These are phyloP conservation scores for Aradophagus sp. DNA, from an alignment of 1,140 invertebrate genomes.

Conservation along the genomic window DNA sequence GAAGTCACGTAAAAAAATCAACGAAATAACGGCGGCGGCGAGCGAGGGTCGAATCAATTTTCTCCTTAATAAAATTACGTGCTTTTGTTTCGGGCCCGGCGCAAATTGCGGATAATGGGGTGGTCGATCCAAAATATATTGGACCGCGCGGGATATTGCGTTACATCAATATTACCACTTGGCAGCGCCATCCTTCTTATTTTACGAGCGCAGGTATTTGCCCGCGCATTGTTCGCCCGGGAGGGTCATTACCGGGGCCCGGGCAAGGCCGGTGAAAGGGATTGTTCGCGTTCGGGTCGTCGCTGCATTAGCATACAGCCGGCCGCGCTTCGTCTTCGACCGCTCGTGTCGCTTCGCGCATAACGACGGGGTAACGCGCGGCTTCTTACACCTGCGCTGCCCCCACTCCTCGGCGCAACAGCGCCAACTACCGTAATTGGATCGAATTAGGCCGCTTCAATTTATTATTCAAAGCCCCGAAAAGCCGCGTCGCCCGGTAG, in stretches of 20 bases:
- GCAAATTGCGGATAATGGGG: slow-evolving; percentile 38
- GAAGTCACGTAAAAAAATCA: too few relatives aligned
- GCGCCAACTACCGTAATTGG: slow-evolving; percentile 52
- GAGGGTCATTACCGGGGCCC: slow-evolving; percentile 66
- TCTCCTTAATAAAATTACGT: slow-evolving; percentile 29
- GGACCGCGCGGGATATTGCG: slow-evolving; percentile 31
- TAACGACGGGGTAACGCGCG: slow-evolving; percentile 56
- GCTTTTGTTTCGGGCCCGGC: slow-evolving; percentile 1
- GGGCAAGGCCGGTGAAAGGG: slow-evolving; percentile 72
- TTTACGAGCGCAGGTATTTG: slow-evolving; percentile 26
- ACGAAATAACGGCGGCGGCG: slow-evolving; percentile 2
- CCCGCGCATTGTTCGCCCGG: slow-evolving; percentile 52
- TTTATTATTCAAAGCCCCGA: slow-evolving; percentile 48
- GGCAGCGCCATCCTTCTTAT: slow-evolving; percentile 37
- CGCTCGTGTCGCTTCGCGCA: slow-evolving; percentile 42
- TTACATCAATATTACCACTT: slow-evolving; percentile 44
- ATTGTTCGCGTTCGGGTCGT: slow-evolving; percentile 59
- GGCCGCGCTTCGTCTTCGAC: slow-evolving; percentile 41
- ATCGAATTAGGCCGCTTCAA: slow-evolving; percentile 51
- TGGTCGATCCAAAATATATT: slow-evolving; percentile 36
- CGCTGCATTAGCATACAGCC: slow-evolving; percentile 47
- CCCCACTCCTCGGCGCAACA: slow-evolving; percentile 37
- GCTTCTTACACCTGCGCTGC: slow-evolving; percentile 57
- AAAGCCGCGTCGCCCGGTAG: slow-evolving; percentile 11
- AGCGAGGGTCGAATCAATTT: slow-evolving; percentile 23